Conservation (phyloP, 2,888 invertebrate genomes). For the Lymantria dispar region DNA sequence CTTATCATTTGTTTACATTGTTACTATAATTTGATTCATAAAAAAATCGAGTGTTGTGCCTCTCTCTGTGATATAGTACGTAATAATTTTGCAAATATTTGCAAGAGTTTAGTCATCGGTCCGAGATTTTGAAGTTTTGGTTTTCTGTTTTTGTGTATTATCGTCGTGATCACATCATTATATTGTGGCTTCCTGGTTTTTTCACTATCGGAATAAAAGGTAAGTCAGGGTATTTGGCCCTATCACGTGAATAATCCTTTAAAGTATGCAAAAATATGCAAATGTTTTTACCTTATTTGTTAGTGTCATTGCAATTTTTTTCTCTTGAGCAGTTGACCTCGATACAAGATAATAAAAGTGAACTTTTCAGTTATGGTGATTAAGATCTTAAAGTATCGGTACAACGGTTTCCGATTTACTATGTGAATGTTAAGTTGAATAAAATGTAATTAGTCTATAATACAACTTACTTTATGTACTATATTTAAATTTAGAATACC, state of each 20-base stretch:
- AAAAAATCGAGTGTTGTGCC: slow-evolving; percentile 42
- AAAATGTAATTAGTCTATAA: not conserved
- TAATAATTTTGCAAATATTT: slow-evolving; percentile 26
- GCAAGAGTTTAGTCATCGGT: slow-evolving; percentile 39
- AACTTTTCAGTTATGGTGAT: slow-evolving; percentile 27
- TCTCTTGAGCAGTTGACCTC: slow-evolving; percentile 47
- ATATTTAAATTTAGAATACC: too few relatives aligned
- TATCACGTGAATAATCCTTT: slow-evolving; percentile 11
- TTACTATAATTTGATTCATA: slow-evolving; percentile 18
- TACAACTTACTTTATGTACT: too few relatives aligned
- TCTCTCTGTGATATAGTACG: slow-evolving; percentile 46
- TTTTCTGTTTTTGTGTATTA: slow-evolving; percentile 38
- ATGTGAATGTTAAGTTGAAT: not conserved
- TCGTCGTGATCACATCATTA: slow-evolving; percentile 17
- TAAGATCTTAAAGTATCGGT: slow-evolving; percentile 15
- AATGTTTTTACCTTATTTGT: slow-evolving; percentile 45
- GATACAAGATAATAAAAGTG: slow-evolving; percentile 31
- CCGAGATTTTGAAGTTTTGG: slow-evolving; percentile 33
- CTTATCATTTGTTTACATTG: slow-evolving; percentile 33
- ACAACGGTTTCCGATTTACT: not conserved
- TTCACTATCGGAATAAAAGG: slow-evolving; percentile 14
- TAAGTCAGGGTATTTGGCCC: slow-evolving; percentile 16
- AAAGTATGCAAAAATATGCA: slow-evolving; percentile 14
- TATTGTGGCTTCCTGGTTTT: slow-evolving; percentile 10
- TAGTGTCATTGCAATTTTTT: slow-evolving; percentile 51